phyloP scores from a whole-genome alignment of 2,113 vertebrate genomes.

The Gracilinanus agilis region DNA sequence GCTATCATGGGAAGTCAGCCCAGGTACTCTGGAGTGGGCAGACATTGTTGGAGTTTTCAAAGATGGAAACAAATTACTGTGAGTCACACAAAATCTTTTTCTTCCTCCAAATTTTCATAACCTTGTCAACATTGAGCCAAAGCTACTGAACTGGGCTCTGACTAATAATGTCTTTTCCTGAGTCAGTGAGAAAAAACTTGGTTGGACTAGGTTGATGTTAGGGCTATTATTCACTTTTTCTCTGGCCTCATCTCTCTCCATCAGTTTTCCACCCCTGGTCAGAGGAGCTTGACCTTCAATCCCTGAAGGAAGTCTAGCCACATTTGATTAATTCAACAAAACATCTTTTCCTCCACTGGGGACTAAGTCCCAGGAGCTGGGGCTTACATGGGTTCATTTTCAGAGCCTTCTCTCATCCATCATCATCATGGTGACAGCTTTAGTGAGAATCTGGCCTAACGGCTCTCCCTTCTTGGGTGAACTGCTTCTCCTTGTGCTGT shows the following conservation, averaged over 20 bases:
- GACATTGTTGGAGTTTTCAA: background rate
- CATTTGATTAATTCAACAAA: conserved; percentile 23
- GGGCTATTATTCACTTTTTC: background rate
- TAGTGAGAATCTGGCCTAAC: background rate
- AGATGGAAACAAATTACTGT: background rate
- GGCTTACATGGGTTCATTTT: background rate
- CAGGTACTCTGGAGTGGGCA: background rate
- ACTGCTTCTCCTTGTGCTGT: background rate
- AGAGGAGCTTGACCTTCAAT: conserved; percentile 28
- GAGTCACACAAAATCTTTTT: background rate
- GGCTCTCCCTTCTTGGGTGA: background rate
- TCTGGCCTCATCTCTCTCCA: background rate
- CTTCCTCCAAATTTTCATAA: background rate
- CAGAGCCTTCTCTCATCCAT: background rate
- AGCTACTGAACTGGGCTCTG: conserved; percentile 57
- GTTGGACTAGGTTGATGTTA: background rate
- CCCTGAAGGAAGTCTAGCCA: background rate
- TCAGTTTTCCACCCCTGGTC: background rate
- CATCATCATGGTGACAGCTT: background rate
- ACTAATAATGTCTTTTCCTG: conserved; percentile 8
- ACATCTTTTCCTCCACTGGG: background rate
- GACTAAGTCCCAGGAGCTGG: background rate
- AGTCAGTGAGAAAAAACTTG: conserved; percentile 38
- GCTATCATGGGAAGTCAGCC: background rate
- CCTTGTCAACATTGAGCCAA: background rate